These are phyloP conservation scores for Apoda limacodes DNA, from an alignment of 2,888 invertebrate genomes.

Conservation along the genomic window DNA sequence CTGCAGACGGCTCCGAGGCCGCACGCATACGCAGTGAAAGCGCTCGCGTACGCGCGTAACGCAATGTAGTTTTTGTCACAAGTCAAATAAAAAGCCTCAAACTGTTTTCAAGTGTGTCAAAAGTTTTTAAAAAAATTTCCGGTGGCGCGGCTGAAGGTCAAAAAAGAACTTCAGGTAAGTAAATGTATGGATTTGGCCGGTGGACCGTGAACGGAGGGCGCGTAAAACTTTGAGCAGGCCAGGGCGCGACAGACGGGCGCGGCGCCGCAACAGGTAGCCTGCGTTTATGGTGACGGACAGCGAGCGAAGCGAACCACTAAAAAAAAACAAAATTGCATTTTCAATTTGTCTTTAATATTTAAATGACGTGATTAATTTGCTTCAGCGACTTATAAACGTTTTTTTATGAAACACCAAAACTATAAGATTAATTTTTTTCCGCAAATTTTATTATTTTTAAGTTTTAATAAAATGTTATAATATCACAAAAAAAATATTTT, in stretches of 20 bases:
- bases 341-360: too few species aligned
- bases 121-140: slow-evolving; percentile 39
- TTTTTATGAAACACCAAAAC: too few species aligned
- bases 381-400: too few species aligned
- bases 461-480: too few species aligned
- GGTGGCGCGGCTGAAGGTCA: slow-evolving; percentile 30
- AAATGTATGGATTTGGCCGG: slow-evolving; percentile 13
- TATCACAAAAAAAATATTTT: too few species aligned
- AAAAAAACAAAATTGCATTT: too few species aligned
- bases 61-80: slow-evolving; percentile 33
- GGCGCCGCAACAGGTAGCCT: slow-evolving; percentile 57
- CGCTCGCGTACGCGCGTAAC: slow-evolving; percentile 31
- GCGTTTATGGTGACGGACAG: slow-evolving; percentile 29
- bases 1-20: slow-evolving; percentile 25
- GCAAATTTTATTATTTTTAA: too few species aligned
- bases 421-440: too few species aligned
- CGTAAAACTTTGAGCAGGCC: slow-evolving; percentile 48
- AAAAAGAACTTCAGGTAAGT: slow-evolving; percentile 43
- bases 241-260: slow-evolving; percentile 30
- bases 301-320: slow-evolving; percentile 37
- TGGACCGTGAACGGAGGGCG: slow-evolving; percentile 31
- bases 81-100: slow-evolving; percentile 35
- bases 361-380: too few species aligned
- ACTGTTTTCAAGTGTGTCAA: slow-evolving; percentile 42
- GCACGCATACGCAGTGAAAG: slow-evolving; percentile 31